Evolutionary conservation across 2,888 invertebrate genomes (phyloP), one percentile per base, ranked within the genome.

Genomic region (Drosophila mercatorum): DNA sequence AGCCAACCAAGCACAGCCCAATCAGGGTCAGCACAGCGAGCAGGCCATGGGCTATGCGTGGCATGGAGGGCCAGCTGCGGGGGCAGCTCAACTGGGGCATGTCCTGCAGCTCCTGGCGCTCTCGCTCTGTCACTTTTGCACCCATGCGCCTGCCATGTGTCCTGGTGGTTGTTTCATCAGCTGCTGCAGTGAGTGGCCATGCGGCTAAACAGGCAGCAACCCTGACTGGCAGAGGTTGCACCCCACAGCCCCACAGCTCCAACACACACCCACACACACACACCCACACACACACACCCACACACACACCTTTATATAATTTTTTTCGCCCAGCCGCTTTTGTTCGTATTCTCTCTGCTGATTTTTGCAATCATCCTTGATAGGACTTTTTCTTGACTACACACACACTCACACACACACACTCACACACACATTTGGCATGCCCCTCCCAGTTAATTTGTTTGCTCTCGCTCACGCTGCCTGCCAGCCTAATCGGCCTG

Each of bases 381-480:
- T 75, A 83, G 81, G 71, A 79, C 53, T 72, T 68, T 75, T 73
- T 72, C 56, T 47, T 74, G 47, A 26, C 53, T 56, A 36, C 10
- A 51, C 26, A 34, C 17, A 51, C 34, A 17, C 11, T 8, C 31
- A 14, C 38, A 43, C 63, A 17, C 40, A 41, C 43, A 22, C 46
- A 7, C 56, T 31, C 72, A 11, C 65, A 64, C 59, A 51, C 67
- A 62, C 56, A 52, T 65, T 40, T 67, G 52, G 53, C 72, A 84
- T 72, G 88, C 89, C 88, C 88, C 88, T 88, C 88, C 88, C 90
- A 85, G 88, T 88, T 89, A 88, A 88, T 89, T 90, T 89, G 38
- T 59, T 76, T 55, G 60, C 64, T 81, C 81, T 78, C 73, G 77
- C 83, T 77, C 62, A 64, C 68, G 31, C 72, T 31, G 47, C 43